Conservation (phyloP, 92 coral and sea anemone genomes). For the Pocillopora grandis region DNA sequence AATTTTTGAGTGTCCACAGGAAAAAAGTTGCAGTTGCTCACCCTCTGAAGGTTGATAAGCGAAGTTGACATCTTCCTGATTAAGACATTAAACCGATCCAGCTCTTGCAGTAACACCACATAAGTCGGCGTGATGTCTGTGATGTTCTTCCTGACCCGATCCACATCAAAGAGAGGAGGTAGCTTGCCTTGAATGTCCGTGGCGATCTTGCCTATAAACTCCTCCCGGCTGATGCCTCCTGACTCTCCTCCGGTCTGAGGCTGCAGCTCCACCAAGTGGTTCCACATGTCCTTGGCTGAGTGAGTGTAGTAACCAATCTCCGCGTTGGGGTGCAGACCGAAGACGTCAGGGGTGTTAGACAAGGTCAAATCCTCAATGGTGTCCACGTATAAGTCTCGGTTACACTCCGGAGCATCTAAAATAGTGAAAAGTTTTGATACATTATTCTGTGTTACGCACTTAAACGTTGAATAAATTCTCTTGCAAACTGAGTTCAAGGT, state of each 20-base stretch:
- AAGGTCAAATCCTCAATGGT: slow-evolving; percentile 83
- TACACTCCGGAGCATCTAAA: slow-evolving; percentile 53
- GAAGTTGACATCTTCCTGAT: slow-evolving; percentile 96
- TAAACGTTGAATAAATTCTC: too few relatives aligned
- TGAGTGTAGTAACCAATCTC: slow-evolving; percentile 99
- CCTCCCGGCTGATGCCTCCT: slow-evolving; percentile 97
- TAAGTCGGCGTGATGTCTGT: slow-evolving; percentile 90
- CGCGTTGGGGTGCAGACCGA: slow-evolving; percentile 98
- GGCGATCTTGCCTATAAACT: slow-evolving; percentile 95
- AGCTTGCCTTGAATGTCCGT: slow-evolving; percentile 95
- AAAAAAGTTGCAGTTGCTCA: slow-evolving; percentile 21
- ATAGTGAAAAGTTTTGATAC: neutral
- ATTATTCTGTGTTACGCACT: neutral
- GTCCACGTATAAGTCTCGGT: slow-evolving; percentile 92
- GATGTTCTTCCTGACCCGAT: slow-evolving; percentile 82
- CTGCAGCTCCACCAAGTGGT: slow-evolving; percentile 94
- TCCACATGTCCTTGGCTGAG: slow-evolving; percentile 99
- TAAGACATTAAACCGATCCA: slow-evolving; percentile 92
- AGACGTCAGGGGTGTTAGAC: slow-evolving; percentile 99
- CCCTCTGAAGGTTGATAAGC: slow-evolving; percentile 93
- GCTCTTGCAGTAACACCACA: slow-evolving; percentile 93
- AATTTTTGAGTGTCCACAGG: neutral
- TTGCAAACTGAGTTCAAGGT: too few relatives aligned
- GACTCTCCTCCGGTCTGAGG: slow-evolving; percentile 99
- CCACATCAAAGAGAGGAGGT: slow-evolving; percentile 93